Percentiles rank a stretch among this genome's conserved stretches.
These are phyloP conservation scores for Chelon labrosus DNA, from an alignment of 2,797 vertebrate genomes.

Conservation along the genomic window DNA sequence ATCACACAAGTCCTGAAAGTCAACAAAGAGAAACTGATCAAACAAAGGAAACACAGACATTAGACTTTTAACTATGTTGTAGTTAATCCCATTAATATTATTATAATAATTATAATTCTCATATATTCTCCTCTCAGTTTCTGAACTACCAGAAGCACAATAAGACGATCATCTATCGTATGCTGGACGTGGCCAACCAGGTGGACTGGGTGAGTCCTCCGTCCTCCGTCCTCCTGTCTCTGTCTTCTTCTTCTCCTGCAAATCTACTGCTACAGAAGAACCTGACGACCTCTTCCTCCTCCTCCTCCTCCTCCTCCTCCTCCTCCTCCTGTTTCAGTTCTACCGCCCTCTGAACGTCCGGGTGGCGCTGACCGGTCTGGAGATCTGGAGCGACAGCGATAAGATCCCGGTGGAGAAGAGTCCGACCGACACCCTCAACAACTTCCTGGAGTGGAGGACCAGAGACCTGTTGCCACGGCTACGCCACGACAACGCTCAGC, in stretches of 20 bases:
- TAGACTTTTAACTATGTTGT: no score
- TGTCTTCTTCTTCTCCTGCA: fast-evolving
- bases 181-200: constrained; percentile 91
- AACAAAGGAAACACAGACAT: no score
- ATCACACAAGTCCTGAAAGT: no score
- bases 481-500: constrained; percentile 93
- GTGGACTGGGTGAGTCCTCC: constrained; percentile 88
- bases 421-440: constrained; percentile 83
- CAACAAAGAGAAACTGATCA: no score
- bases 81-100: no score
- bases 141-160: constrained; percentile 84
- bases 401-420: constrained; percentile 81
- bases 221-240: constrained; percentile 18
- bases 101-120: background rate
- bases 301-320: background rate
- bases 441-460: constrained; percentile 91
- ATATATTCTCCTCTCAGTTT: constrained; percentile 67
- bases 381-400: constrained; percentile 91
- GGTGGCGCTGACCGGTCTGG: constrained; percentile 89
- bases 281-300: background rate
- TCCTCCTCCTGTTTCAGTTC: constrained; percentile 81
- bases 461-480: constrained; percentile 87
- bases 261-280: fast-evolving
- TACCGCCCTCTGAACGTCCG: constrained; percentile 90
- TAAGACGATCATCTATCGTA: constrained; percentile 85